Evolutionary conservation across 2,888 invertebrate species (phyloP).

Genomic region (Dolichopus griseipennis): DNA sequence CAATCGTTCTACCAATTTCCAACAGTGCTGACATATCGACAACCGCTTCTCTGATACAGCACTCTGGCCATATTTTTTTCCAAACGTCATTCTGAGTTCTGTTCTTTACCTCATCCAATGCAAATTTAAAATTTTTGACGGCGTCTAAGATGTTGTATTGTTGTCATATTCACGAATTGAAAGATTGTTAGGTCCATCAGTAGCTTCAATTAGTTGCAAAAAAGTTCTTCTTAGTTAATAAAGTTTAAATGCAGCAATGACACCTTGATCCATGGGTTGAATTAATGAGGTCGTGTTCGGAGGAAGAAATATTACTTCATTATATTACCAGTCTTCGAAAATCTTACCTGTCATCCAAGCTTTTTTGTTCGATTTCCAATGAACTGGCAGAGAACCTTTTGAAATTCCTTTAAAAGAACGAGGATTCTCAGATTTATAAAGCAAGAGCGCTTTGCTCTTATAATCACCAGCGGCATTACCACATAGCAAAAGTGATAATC

Average conservation of each 20-base stretch:
- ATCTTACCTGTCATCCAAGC: conserved; percentile 7
- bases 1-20: no score
- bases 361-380: conserved; percentile 5
- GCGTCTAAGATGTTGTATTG: conserved; percentile 22
- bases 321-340: conserved; percentile 10
- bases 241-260: conserved; percentile 23
- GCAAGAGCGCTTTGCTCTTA: conserved; percentile 28
- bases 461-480: conserved; percentile 29
- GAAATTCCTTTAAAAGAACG: conserved; percentile 10
- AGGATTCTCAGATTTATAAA: conserved; percentile 23
- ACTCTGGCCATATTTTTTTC: no score
- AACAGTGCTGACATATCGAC: no score
- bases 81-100: no score
- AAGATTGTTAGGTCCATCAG: conserved; percentile 11
- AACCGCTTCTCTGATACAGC: no score
- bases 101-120: no score
- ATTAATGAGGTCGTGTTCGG: conserved; percentile 25
- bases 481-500: conserved; percentile 28
- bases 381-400: conserved; percentile 9
- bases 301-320: conserved; percentile 20
- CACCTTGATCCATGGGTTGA: conserved; percentile 25
- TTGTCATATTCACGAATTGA: conserved; percentile 7
- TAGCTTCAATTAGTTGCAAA: conserved; percentile 16
- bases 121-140: no score
- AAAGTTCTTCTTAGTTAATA: conserved; percentile 21